These are phyloP conservation scores for Garrulus glandarius DNA, from an alignment of 2,797 vertebrate genomes.

Conservation along the genomic window DNA sequence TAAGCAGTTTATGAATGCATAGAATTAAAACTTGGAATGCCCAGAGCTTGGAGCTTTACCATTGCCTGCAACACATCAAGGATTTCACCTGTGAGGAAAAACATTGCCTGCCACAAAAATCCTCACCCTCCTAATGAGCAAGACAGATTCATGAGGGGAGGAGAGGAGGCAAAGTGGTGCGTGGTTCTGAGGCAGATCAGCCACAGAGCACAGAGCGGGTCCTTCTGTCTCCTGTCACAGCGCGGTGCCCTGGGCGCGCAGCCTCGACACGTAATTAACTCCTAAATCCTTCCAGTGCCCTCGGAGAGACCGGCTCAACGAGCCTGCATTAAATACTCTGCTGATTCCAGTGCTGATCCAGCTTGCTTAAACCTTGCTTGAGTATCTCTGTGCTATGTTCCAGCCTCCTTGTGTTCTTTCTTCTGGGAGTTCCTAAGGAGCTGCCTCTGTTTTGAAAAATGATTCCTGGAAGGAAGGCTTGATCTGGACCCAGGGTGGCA, in stretches of 20 bases:
- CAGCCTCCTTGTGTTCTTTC: not conserved
- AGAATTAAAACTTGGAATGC: not conserved
- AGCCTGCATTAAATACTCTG: not conserved
- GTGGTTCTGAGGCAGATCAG: not conserved
- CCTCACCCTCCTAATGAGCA: not conserved
- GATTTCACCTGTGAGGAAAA: not conserved
- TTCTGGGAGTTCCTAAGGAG: not conserved
- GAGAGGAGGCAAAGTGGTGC: not conserved
- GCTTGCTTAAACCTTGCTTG: not conserved
- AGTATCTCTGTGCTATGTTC: not conserved
- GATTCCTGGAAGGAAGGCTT: not conserved
- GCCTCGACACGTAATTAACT: not conserved
- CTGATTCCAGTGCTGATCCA: not conserved
- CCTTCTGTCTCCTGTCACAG: not conserved
- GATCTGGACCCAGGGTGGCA: not conserved
- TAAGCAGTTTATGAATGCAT: not conserved
- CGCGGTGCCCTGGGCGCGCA: not conserved
- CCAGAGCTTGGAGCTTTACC: not conserved
- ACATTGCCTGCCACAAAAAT: not conserved
- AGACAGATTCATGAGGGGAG: not conserved
- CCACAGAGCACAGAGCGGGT: not conserved
- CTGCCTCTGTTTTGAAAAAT: not conserved
- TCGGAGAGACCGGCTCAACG: not conserved
- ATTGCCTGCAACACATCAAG: not conserved
- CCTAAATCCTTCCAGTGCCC: not conserved